These are phyloP conservation scores for Drosophila sordidapex DNA, from an alignment of 2,888 invertebrate genomes.

Conservation along the genomic window DNA sequence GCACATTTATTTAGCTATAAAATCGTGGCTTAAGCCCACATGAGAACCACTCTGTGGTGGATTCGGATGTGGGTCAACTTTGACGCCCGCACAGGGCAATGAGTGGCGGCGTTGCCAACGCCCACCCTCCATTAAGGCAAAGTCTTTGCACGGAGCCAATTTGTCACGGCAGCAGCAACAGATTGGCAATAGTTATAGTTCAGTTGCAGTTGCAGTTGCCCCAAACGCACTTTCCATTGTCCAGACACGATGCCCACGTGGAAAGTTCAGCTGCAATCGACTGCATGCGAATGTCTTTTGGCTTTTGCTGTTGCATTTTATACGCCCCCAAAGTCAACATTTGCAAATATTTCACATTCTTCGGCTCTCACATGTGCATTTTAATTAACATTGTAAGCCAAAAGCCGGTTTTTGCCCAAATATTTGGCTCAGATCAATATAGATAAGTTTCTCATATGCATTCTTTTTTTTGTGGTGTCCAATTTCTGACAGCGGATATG, in stretches of 20 bases:
- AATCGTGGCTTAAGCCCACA: conserved; percentile 65
- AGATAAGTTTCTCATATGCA: conserved; percentile 16
- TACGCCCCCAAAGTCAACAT: conserved; percentile 37
- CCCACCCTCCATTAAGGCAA: conserved; percentile 33
- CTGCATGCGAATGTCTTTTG: conserved; percentile 53
- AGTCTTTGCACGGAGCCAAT: conserved; percentile 49
- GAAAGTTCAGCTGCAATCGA: conserved; percentile 18
- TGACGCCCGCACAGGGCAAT: conserved; percentile 69
- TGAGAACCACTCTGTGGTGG: conserved; percentile 44
- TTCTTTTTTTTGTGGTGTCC: conserved; percentile 17
- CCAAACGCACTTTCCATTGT: conserved; percentile 65
- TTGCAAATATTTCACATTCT: conserved; percentile 37
- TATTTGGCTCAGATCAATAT: conserved; percentile 52
- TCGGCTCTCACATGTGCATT: conserved; percentile 36
- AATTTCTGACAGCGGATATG: conserved; percentile 75
- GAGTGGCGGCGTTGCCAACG: conserved; percentile 25
- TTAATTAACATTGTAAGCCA: conserved; percentile 55
- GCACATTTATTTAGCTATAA: conserved; percentile 40
- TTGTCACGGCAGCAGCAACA: conserved; percentile 50
- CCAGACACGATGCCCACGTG: conserved; percentile 48
- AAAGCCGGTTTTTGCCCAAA: conserved; percentile 45
- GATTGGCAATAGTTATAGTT: conserved; percentile 43
- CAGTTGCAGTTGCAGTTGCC: conserved; percentile 26
- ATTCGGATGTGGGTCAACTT: conserved; percentile 72
- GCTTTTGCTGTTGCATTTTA: conserved; percentile 16